These are phyloP conservation scores for Stegana nigrithorax DNA, from an alignment of 2,888 invertebrate species.

Conservation along the genomic window DNA sequence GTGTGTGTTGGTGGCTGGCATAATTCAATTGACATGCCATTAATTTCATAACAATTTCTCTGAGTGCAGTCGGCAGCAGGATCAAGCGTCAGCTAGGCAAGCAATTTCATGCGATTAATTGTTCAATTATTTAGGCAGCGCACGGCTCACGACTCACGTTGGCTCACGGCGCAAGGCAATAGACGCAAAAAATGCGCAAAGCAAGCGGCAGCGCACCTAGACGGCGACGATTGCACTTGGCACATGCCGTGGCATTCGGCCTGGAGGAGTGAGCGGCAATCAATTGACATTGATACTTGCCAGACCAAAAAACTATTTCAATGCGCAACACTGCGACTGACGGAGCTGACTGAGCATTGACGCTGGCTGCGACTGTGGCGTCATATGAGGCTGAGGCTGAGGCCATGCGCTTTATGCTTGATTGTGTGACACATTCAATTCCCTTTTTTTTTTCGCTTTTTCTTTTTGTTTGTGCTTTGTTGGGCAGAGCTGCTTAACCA, in stretches of 20 bases:
- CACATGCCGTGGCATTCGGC: too few relatives aligned
- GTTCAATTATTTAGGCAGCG: slow-evolving; percentile 54
- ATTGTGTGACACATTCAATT: too few relatives aligned
- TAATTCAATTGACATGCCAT: slow-evolving; percentile 55
- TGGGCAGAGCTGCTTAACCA: too few relatives aligned
- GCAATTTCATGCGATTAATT: slow-evolving; percentile 59
- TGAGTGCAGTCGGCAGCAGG: too few relatives aligned
- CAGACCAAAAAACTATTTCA: slow-evolving; percentile 60
- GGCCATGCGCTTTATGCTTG: too few relatives aligned
- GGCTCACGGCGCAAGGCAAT: too few relatives aligned
- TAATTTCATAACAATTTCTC: too few relatives aligned
- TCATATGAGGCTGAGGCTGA: too few relatives aligned
- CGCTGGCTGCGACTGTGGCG: too few relatives aligned
- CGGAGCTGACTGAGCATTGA: slow-evolving; percentile 8
- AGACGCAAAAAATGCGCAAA: slow-evolving; percentile 21
- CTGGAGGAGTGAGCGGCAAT: slow-evolving; percentile 36
- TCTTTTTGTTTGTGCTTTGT: too few relatives aligned
- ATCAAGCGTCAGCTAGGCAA: slow-evolving; percentile 23
- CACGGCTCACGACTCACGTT: too few relatives aligned
- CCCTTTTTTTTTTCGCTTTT: too few relatives aligned
- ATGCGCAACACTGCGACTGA: slow-evolving; percentile 39
- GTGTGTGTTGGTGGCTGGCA: slow-evolving; percentile 29
- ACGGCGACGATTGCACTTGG: slow-evolving; percentile 12
- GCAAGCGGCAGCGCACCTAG: slow-evolving; percentile 5
- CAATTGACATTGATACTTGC: slow-evolving; percentile 61